Base-by-base conservation (phyloP, 2,888 invertebrate species). In the Dastarcus helophoroides region DNA sequence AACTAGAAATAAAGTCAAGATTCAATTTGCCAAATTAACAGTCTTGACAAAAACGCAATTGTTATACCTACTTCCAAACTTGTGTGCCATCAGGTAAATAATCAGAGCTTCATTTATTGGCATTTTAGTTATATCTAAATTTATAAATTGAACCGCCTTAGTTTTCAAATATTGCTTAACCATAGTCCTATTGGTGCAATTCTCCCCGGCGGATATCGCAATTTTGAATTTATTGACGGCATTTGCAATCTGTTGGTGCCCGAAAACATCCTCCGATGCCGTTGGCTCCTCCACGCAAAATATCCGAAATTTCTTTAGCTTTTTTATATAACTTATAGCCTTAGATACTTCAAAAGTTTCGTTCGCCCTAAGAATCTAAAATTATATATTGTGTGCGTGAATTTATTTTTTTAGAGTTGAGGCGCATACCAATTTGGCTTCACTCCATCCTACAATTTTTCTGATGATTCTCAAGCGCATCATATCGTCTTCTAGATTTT, bases 131-230 rank as follows among this genome's bases (percentile, higher is more conserved):
- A 17, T 17, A n/a, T 17, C 19, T 17, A 17, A 17, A 17, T n/a
- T 17, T 17, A 17, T 6, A 17, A 17, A 7, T 17, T 17, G 19
- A 6, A 17, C 19, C 6, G 6, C 19, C 6, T 17, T 17, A 7
- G 19, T n/a, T n/a, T 7, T 7, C 19, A 17, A 17, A 17, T 17
- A n/a, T 17, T 17, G 19, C 19, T 17, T 17, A n/a, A 17, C 19
- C 19, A 17, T 17, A 17, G n/a, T n/a, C n/a, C n/a, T 17, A 17
- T 17, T 17, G 19, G 19, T 7, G n/a, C 6, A 7, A 17, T 7
- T 6, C 6, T 6, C 19, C 6, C 19, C 19, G n/a, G 19, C n/a
- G 19, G 19, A 6, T 6, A 17, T n/a, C 6, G 6, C n/a, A 17
- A 17, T 17, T 6, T 17, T 17, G 19, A 17, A 17, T 17, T n/a